A percentile compares a stretch with the other conserved stretches of the same genome.
Evolutionary conservation across 2,113 vertebrate species (phyloP).

Genomic region (Anarhynchus alexandrinus): DNA sequence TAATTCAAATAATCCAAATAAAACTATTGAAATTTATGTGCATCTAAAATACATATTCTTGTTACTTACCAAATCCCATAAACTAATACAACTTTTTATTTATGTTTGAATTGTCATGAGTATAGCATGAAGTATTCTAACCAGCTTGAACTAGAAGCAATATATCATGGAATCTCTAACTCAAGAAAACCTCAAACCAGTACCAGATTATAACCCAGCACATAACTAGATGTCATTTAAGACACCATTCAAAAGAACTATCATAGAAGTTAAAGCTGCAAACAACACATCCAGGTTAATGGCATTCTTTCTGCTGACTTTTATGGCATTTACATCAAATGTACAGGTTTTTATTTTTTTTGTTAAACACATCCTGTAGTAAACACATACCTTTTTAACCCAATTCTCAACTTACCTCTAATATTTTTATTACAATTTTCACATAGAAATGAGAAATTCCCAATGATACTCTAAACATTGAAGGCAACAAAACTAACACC

Average conservation of each 20-base stretch:
- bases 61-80: background rate
- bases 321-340: background rate
- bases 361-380: background rate
- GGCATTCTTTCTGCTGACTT: background rate
- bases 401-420: conserved; percentile 50
- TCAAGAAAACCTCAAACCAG: background rate
- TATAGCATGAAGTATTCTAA: background rate
- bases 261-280: background rate
- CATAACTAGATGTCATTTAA: background rate
- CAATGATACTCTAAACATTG: background rate
- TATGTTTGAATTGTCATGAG: background rate
- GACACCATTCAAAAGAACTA: background rate
- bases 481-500: conserved; percentile 30
- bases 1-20: background rate
- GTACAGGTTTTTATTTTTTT: background rate
- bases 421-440: conserved; percentile 1
- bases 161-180: background rate
- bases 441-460: conserved; percentile 47
- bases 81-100: background rate
- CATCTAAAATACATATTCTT: background rate
- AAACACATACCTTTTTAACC: background rate
- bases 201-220: background rate
- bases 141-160: background rate
- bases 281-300: background rate
- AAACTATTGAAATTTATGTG: background rate